Evolutionary conservation across 1,140 invertebrate genomes (phyloP), one percentile per base, ranked within the genome.

Genomic region (Sminthurides bifidus): DNA sequence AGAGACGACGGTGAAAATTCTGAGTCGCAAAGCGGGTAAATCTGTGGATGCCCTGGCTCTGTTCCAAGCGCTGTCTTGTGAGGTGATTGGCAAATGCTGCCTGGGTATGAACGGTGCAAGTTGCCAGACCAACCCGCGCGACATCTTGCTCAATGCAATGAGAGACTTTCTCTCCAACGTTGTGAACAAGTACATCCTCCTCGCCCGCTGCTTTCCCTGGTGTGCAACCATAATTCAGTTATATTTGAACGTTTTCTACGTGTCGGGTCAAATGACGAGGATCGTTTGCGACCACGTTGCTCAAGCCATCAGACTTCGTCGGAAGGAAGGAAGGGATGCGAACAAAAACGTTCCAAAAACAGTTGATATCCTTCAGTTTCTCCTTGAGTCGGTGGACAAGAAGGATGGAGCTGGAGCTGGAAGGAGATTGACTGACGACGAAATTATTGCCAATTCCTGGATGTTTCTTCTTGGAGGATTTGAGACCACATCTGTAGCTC

Each of bases 61-160:
- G n/a, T 72, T 71, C 56, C 70, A 75, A 64, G 68, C 73, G 1
- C 64, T 77, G 2, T 76, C 76, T 0, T 66, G 75, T 31, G 73
- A 77, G 58, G 71, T 76, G 0, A 77, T 78, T 46, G 68, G 70
- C 17, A 67, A 69, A 33, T 74, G 73, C 63, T 75, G 72, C 0
- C 66, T 77, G 29, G 74, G 74, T 1, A 68, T 76, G 52, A 66
- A 72, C 23, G n/a, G n/a, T n/a, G 65, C 69, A 1, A 64, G 73
- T 29, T 71, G 70, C 38, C 66, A 74, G 37, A 58, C 65, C n/a
- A 65, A 75, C 53, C 67, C 68, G 27, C 65, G 73, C n/a, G 72
- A 75, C 57, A 37, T 54, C 17, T 66, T 71, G 33, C 55, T 70
- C 3, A 46, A 55, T 12, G 65, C 66, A 1, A 65, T 70, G 2